Base-by-base conservation (phyloP, 1,140 invertebrate species). In the Cyclina sinensis region DNA sequence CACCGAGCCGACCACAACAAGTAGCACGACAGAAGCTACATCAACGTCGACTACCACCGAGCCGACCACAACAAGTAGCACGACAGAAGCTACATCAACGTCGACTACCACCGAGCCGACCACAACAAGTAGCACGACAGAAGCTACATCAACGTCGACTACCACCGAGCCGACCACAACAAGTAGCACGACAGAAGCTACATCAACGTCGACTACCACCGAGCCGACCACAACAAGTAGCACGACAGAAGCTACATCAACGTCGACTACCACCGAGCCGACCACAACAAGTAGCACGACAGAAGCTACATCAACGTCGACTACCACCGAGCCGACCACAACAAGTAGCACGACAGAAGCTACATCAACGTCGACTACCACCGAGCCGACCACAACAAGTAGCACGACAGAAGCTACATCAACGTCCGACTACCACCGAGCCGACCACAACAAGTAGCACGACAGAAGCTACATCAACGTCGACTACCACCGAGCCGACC, bases 361-460 rank as follows among this genome's bases (percentile, higher is more conserved):
- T n/a, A n/a, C n/a, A n/a, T n/a, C n/a, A n/a, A n/a, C n/a, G n/a
- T n/a, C n/a, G n/a, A n/a, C n/a, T n/a, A n/a, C n/a, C n/a, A n/a
- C n/a, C n/a, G n/a, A n/a, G n/a, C n/a, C n/a, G n/a, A n/a, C n/a
- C n/a, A n/a, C n/a, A n/a, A n/a, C n/a, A n/a, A n/a, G n/a, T n/a
- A n/a, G n/a, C n/a, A n/a, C n/a, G n/a, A n/a, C 46, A 27, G 43
- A 35, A 51, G 0, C 83, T 74, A 85, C 83, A 18, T 51, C 83
- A 48, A 39, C n/a, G n/a, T 30, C n/a, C 70, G 7, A 74, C 39
- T 12, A 43, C 70, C 2, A 21, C 32, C 14, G 12, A 32, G 3
- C 24, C 70, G 2, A 74, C 68, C 11, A n/a, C n/a, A n/a, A 32
- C 70, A 32, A 39, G 32, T 43, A 74, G 35, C 1, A 43, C 35